phyloP scores from a whole-genome alignment of 2,797 vertebrate genomes.

The Melanotaenia pygmaea region DNA sequence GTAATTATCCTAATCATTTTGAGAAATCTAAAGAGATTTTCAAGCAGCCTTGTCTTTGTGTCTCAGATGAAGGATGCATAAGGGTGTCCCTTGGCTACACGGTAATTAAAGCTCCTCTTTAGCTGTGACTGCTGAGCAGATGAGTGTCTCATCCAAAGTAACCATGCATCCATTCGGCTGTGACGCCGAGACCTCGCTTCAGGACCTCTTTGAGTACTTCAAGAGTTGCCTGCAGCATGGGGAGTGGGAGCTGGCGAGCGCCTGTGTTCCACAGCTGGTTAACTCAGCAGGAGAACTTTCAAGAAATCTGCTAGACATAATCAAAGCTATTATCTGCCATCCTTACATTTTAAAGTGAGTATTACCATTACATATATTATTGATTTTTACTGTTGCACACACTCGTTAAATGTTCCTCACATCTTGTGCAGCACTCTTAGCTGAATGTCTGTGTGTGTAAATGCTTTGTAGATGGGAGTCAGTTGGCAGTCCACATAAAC shows the following conservation, averaged over 20 bases:
- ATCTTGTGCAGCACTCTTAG: neutral
- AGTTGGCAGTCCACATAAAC: slow-evolving; percentile 85
- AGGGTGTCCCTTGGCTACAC: neutral
- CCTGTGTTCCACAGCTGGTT: slow-evolving; percentile 89
- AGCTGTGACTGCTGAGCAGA: slow-evolving; percentile 32
- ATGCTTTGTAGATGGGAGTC: slow-evolving; percentile 80
- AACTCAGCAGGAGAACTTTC: slow-evolving; percentile 73
- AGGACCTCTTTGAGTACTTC: slow-evolving; percentile 89
- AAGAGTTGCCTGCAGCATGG: slow-evolving; percentile 86
- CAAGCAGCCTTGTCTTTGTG: neutral
- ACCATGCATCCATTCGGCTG: slow-evolving; percentile 87
- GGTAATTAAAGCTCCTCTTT: slow-evolving; percentile 14
- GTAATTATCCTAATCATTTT: neutral
- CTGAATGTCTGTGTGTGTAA: neutral
- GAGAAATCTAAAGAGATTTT: neutral
- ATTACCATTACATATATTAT: neutral
- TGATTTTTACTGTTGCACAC: neutral
- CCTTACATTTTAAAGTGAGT: slow-evolving; percentile 86
- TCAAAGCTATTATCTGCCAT: slow-evolving; percentile 86
- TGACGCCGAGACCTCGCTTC: slow-evolving; percentile 86
- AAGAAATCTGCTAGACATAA: slow-evolving; percentile 79
- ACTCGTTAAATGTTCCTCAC: neutral
- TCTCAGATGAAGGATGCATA: slow-evolving; percentile 50
- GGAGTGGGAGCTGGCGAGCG: slow-evolving; percentile 91
- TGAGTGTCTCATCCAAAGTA: slow-evolving; percentile 24